phyloP scores from a whole-genome alignment of 2,113 vertebrate genomes.

The Thermophis baileyi region DNA sequence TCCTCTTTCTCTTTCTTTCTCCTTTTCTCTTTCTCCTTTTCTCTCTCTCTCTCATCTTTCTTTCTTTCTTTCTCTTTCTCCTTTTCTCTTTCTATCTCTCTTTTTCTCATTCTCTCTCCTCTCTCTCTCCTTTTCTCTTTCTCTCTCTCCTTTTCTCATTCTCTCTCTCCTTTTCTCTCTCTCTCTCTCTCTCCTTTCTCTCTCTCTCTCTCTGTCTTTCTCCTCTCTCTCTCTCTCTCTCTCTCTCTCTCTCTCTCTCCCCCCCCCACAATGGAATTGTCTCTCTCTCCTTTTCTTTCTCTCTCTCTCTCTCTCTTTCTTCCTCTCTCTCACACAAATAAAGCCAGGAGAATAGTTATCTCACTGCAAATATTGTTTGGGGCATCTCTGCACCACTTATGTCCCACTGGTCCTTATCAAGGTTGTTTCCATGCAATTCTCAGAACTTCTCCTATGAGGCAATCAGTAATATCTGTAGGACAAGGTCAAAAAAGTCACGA shows the following conservation, averaged over 20 bases:
- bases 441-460: neutral
- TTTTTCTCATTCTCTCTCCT: too few relatives aligned
- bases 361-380: neutral
- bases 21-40: too few relatives aligned
- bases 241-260: neutral
- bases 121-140: neutral
- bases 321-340: neutral
- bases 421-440: neutral
- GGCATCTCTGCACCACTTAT: neutral
- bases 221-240: too few relatives aligned
- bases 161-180: too few relatives aligned
- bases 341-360: neutral
- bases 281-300: neutral
- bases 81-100: too few relatives aligned
- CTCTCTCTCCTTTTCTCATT: too few relatives aligned
- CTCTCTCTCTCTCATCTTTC: too few relatives aligned
- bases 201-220: neutral
- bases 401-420: neutral
- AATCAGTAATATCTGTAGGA: neutral
- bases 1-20: neutral
- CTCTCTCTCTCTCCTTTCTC: too few relatives aligned
- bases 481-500: neutral
- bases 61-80: too few relatives aligned
- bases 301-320: neutral
- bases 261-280: too few relatives aligned